These are phyloP conservation scores for Junonia oenone DNA, from an alignment of 2,888 invertebrate genomes.

Conservation along the genomic window DNA sequence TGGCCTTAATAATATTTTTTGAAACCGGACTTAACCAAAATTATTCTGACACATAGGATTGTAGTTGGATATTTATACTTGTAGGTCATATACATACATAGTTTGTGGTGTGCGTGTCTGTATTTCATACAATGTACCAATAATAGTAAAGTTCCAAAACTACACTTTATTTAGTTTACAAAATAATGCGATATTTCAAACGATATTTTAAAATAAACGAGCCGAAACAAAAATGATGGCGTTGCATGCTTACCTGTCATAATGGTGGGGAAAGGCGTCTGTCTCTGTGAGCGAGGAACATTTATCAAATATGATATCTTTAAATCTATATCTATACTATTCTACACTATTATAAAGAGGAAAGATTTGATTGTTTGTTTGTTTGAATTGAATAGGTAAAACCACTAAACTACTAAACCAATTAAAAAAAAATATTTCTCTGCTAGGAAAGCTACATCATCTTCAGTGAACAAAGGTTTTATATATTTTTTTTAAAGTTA, in stretches of 20 bases:
- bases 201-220: conserved; percentile 18
- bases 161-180: background rate
- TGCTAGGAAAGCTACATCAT: no score
- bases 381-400: no score
- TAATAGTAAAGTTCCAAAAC: background rate
- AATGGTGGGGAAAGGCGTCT: conserved; percentile 50
- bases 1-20: no score
- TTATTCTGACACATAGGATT: no score
- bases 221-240: conserved; percentile 44
- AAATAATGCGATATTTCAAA: conserved; percentile 12
- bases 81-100: no score
- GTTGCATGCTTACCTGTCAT: conserved; percentile 58
- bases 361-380: background rate
- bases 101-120: background rate
- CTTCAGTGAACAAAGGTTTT: no score
- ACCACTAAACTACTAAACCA: no score
- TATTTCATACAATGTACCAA: background rate
- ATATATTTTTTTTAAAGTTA: no score
- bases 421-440: no score
- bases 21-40: no score
- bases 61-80: no score
- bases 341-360: no score
- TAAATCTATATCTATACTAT: conserved; percentile 33
- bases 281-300: conserved; percentile 53
- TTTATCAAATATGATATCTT: conserved; percentile 62